A percentile compares a stretch with the other conserved stretches of the same genome.
Conservation (phyloP, 2,113 vertebrate genomes). For the Shinisaurus crocodilurus region DNA sequence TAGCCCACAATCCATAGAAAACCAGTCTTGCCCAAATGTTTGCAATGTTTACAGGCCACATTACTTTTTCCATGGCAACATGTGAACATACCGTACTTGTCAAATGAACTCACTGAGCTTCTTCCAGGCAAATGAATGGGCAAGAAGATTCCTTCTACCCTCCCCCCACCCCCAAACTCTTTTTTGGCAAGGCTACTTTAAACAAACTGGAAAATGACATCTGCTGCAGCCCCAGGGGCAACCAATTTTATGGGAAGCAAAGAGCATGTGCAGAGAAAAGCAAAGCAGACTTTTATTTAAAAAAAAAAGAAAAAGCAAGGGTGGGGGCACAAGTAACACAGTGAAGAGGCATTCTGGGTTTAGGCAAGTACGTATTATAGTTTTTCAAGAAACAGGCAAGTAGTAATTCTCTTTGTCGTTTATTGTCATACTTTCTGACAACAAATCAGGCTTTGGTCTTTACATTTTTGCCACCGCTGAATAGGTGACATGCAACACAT, state of each 20-base stretch:
- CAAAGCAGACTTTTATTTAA: accelerated
- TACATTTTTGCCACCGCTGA: background rate
- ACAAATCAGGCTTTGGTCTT: accelerated
- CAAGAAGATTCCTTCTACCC: accelerated
- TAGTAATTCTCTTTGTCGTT: accelerated
- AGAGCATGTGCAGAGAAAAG: background rate
- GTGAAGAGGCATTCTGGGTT: background rate
- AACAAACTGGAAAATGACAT: background rate
- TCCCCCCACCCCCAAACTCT: too few species aligned
- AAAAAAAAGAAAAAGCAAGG: background rate
- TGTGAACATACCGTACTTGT: background rate
- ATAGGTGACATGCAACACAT: background rate
- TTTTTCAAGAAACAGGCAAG: background rate
- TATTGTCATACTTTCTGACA: background rate
- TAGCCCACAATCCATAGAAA: conserved; percentile 43
- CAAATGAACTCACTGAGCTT: background rate
- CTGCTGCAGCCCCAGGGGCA: accelerated
- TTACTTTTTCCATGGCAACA: background rate
- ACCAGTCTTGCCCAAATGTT: conserved; percentile 51
- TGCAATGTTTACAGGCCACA: conserved; percentile 49
- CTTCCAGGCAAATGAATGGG: accelerated
- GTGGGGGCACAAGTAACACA: background rate
- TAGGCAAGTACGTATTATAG: background rate
- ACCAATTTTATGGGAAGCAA: accelerated
- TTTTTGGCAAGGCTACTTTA: background rate